These are phyloP conservation scores for Capromys pilorides DNA, from an alignment of 2,797 vertebrate genomes.

Conservation along the genomic window DNA sequence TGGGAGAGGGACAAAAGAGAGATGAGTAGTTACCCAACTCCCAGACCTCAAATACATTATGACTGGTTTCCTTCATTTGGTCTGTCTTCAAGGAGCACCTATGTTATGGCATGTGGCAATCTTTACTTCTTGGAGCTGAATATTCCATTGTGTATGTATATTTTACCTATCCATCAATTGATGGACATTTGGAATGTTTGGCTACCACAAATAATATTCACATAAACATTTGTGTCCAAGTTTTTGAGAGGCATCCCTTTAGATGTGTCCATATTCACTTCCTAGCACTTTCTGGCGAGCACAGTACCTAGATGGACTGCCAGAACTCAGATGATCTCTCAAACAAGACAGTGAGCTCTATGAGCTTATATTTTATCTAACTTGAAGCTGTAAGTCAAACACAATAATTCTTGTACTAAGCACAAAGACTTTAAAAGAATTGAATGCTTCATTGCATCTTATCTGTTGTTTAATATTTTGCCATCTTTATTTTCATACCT, in stretches of 20 bases:
- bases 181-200: background rate
- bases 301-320: no score
- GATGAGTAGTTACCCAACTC: background rate
- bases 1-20: background rate
- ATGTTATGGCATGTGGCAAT: background rate
- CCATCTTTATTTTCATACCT: constrained; percentile 15
- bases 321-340: no score
- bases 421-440: background rate
- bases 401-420: background rate
- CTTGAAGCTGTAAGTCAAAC: background rate
- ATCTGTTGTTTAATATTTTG: background rate
- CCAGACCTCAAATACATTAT: background rate
- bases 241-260: background rate
- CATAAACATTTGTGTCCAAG: background rate
- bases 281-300: no score
- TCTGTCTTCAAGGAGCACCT: background rate
- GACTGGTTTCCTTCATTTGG: background rate
- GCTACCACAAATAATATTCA: background rate
- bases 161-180: background rate
- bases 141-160: background rate
- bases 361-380: background rate
- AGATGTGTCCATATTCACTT: no score
- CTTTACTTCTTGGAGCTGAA: background rate
- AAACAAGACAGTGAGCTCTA: no score
- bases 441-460: background rate